A percentile compares a stretch with the other conserved stretches of the same genome.
phyloP scores from a whole-genome alignment of 2,888 invertebrate species.

The Steromphala cineraria region DNA sequence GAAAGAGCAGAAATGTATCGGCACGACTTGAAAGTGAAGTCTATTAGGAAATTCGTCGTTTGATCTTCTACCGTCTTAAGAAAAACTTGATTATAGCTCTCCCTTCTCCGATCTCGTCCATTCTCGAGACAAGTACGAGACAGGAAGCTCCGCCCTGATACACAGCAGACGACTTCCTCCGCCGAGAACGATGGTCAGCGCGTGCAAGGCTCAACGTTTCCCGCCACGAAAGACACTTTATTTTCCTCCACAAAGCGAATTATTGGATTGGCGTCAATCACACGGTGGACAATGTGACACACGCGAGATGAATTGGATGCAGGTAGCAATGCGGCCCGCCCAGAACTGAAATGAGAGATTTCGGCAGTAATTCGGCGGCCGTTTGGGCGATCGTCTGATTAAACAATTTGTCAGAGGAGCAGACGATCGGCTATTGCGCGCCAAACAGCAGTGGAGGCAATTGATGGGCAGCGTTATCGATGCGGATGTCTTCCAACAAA shows the following conservation, averaged over 20 bases:
- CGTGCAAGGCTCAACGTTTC: slow-evolving; percentile 18
- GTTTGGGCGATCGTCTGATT: slow-evolving; percentile 26
- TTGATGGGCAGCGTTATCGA: slow-evolving; percentile 26
- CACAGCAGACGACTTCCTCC: slow-evolving; percentile 22
- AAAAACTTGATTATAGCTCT: slow-evolving; percentile 8
- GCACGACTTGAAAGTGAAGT: not conserved
- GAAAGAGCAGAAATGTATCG: slow-evolving; percentile 7
- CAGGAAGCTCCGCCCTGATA: slow-evolving; percentile 20
- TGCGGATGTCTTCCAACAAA: slow-evolving; percentile 26
- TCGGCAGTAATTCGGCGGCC: slow-evolving; percentile 27
- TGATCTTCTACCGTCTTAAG: slow-evolving; percentile 4
- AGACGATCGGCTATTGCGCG: slow-evolving; percentile 26
- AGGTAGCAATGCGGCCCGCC: slow-evolving; percentile 22
- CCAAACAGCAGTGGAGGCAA: slow-evolving; percentile 23
- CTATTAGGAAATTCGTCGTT: slow-evolving; percentile 5
- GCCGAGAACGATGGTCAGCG: slow-evolving; percentile 26
- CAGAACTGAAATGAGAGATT: slow-evolving; percentile 16
- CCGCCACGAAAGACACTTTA: slow-evolving; percentile 25
- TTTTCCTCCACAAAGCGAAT: slow-evolving; percentile 23
- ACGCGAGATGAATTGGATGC: slow-evolving; percentile 15
- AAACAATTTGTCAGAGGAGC: slow-evolving; percentile 28
- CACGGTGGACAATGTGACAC: slow-evolving; percentile 22
- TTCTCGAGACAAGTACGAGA: slow-evolving; percentile 8
- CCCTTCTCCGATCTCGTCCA: slow-evolving; percentile 5
- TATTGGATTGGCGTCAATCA: slow-evolving; percentile 26